A percentile compares a stretch with the other conserved stretches of the same genome.
These are phyloP conservation scores for Allophyes oxyacanthae DNA, from an alignment of 2,888 invertebrate species.

Conservation along the genomic window DNA sequence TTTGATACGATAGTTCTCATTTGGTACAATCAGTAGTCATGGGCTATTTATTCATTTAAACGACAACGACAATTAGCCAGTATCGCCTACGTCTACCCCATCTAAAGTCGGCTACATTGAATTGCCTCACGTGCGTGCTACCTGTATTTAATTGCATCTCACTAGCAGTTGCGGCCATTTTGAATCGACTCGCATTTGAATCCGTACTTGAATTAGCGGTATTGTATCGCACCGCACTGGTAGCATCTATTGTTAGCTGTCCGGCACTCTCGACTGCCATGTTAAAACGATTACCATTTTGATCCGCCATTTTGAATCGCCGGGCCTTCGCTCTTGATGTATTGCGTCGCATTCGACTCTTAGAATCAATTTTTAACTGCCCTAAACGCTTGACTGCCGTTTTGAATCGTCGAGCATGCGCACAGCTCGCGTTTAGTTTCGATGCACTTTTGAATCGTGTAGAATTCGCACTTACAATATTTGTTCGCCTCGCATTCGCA, in stretches of 20 bases:
- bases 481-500: slow-evolving; percentile 13
- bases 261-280: neutral
- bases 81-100: slow-evolving; percentile 14
- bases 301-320: too few species aligned
- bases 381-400: slow-evolving; percentile 1
- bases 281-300: neutral
- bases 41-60: too few species aligned
- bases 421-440: neutral
- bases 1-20: too few species aligned
- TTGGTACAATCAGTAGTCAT: too few species aligned
- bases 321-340: neutral
- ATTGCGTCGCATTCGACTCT: neutral
- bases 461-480: neutral
- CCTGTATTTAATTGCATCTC: too few species aligned
- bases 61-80: neutral
- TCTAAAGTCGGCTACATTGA: slow-evolving; percentile 2
- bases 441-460: neutral
- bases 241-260: neutral
- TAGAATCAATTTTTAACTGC: slow-evolving; percentile 7
- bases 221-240: neutral
- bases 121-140: neutral
- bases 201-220: neutral
- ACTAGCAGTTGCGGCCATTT: too few species aligned
- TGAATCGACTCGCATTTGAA: too few species aligned
- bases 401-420: neutral